Evolutionary conservation across 2,888 invertebrate genomes (phyloP), one percentile per base, ranked within the genome.

Genomic region (Lithophane socia): DNA sequence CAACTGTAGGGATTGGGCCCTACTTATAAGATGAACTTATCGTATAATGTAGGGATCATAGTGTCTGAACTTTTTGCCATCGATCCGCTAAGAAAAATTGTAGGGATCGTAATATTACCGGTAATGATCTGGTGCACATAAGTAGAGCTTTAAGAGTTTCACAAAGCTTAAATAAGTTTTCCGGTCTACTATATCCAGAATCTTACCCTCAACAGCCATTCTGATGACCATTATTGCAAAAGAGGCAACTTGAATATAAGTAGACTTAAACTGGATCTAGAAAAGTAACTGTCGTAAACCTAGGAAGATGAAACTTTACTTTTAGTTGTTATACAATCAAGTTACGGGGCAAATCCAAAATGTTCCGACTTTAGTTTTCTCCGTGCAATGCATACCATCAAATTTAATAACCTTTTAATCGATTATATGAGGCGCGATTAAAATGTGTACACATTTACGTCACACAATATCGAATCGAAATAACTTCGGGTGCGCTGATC

Each of bases 391-490:
- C 63, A 44, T 49, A 66, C 37, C 63, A 37, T 58, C n/a, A 69
- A 52, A 56, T 56, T n/a, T 61, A 63, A 71, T 16, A 63, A 68
- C 16, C 78, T 61, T 63, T 44, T 64, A 73, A 82, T 79, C 66
- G 70, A 79, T 77, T 80, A 76, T 24, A 77, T 88, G 88, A 87
- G 84, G 86, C 88, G 85, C 91, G 88, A 92, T 93, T 93, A 91
- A 92, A 93, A 92, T 91, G 85, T 91, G 87, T 91, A 79, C 37
- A 75, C 77, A 76, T 86, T 82, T 77, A 90, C 91, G 90, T 88
- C 91, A 91, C 91, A 92, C 90, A 92, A 90, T 91, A 93, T 92
- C 91, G 90, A 91, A 92, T 90, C 87, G 92, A 92, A 93, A 94
- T 92, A 93, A 87, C 92, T 92, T 87, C 91, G 93, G 93, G 92